Base-by-base conservation (phyloP, 2,888 invertebrate genomes). In the Saturnia pavonia region DNA sequence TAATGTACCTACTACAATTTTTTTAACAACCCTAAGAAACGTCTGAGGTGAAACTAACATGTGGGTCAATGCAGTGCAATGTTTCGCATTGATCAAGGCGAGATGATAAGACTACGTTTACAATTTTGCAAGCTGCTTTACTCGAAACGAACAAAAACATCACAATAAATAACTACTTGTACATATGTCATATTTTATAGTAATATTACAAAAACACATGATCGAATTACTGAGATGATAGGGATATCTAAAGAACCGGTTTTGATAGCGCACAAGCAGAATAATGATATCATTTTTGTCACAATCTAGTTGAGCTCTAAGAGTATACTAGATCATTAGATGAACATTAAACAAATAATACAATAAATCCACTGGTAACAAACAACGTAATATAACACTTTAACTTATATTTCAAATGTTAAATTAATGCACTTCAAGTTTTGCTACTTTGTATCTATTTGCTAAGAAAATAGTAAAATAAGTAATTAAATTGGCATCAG, bases 51-150 rank as follows among this genome's bases (percentile, higher is more conserved):
- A 60, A 14, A 60, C 57, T 60, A 60, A 27, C 57, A 60, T 60
- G 12, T 60, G 27, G 57, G 57, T 60, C 57, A 60, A 60, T 60
- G 57, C 57, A 60, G 57, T 60, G 57, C 57, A 27, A 60, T 60
- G 57, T 60, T 60, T 60, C 57, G 25, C 25, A 60, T 14, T 4
- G 57, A 60, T 60, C 57, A 60, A 60, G 57, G 57, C 27, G 27
- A 60, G 14, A 12, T 25, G 57, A 60, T 60, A 60, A 60, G 25
- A 60, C 25, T 60, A 6, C 1, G 57, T 27, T 60, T 60, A 60
- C 14, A 60, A 60, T 60, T 60, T 25, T 60, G 57, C 57, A 57
- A 57, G 27, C 14, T 19, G 27, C 25, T 60, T 60, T 14, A 60
- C 57, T 60, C 14, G 14, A 60, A 25, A 25, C 57, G 25, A 25